Base-by-base conservation (phyloP, 1,140 invertebrate species). In the Tetragonula clypearis region DNA sequence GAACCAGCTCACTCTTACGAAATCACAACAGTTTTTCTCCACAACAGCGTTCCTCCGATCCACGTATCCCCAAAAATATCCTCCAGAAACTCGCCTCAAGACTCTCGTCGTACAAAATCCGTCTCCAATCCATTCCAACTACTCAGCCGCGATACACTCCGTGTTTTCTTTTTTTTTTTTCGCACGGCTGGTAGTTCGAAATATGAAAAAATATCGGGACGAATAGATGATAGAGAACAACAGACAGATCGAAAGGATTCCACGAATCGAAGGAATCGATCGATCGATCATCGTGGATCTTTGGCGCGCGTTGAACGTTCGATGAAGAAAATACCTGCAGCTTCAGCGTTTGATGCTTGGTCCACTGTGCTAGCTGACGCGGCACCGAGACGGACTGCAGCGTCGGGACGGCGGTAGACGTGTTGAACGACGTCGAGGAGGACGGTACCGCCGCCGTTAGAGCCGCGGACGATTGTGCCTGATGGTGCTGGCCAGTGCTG, bases 351-450 rank as follows among this genome's bases (percentile, higher is more conserved):
- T 94, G 93, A 87, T 94, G 93, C 87, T 94, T 94, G 82, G 93
- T 94, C 94, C 94, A 94, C 91, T 94, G 94, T 66, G 93, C 93
- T 89, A 94, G 92, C 87, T 94, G 93, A 84, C 93, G 92, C 78
- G 93, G 93, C 74, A 94, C 93, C 78, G 92, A 92, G 79, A 93
- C 90, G 73, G 91, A 89, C 75, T 91, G 90, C 79, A 86, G 76
- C 86, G 88, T 87, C 79, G 82, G 93, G 92, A 92, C 93, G 93
- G 84, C 74, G 73, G 87, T 83, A 26, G 88, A 86, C 79, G 82
- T 82, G 84, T 73, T 77, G 74, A 86, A 93, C 73, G 84, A 90
- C 76, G 93, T 93, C 90, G 94, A 84, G 58, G 84, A 86, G 68
- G 88, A 88, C 86, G 86, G 86, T 87, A 85, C 90, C 83, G 79